Evolutionary conservation across 2,888 invertebrate species (phyloP).

Genomic region (Flabesymbios commensalis): DNA sequence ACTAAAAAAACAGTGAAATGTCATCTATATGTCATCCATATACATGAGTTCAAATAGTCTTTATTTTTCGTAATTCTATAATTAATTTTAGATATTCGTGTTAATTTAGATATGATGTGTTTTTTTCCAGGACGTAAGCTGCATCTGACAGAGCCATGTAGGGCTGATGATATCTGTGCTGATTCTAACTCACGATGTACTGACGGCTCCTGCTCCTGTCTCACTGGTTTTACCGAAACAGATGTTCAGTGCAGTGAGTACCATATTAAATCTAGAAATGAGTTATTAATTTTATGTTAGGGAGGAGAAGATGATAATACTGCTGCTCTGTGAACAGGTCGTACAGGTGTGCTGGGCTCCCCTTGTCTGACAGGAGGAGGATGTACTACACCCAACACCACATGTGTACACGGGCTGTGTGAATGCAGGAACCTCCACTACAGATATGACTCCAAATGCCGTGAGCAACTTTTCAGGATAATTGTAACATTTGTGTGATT

Average conservation of each 20-base stretch:
- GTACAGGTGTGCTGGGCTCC: not conserved
- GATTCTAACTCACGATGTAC: constrained; percentile 20
- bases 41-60: too few relatives aligned
- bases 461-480: constrained; percentile 21
- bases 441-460: constrained; percentile 13
- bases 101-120: too few relatives aligned
- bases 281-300: not conserved
- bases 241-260: constrained; percentile 26
- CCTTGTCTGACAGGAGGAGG: not conserved
- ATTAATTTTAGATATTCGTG: too few relatives aligned
- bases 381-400: constrained; percentile 14
- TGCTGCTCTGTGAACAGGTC: not conserved
- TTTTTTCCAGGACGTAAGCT: constrained; percentile 8
- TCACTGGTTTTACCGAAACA: constrained; percentile 18
- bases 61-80: too few relatives aligned
- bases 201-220: constrained; percentile 18
- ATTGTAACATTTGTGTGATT: too few relatives aligned
- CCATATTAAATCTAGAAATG: not conserved
- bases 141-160: constrained; percentile 20
- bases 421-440: constrained; percentile 18
- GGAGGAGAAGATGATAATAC: too few relatives aligned
- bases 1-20: too few relatives aligned
- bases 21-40: too few relatives aligned
- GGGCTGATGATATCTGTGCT: constrained; percentile 16
- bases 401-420: constrained; percentile 19